phyloP scores from a whole-genome alignment of 2,888 invertebrate genomes.

The Zaprionus bogoriensis region DNA sequence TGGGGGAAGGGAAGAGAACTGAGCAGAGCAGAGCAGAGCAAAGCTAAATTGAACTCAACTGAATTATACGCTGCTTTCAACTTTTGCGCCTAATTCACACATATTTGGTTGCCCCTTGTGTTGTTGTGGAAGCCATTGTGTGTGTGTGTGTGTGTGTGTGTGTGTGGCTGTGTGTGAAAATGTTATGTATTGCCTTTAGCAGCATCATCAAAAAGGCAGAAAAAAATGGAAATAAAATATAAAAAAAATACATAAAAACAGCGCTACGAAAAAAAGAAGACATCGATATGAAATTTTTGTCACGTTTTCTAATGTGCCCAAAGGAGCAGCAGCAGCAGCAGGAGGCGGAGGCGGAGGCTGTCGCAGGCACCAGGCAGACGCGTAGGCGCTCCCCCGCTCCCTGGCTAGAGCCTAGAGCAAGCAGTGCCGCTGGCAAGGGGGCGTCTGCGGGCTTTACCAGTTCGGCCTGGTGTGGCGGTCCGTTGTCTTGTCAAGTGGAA shows the following conservation, averaged over 20 bases:
- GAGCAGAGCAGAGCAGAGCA: too few relatives aligned
- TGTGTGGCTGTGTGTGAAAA: constrained; percentile 59
- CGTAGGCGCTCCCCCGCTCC: constrained; percentile 24
- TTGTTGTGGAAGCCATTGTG: constrained; percentile 20
- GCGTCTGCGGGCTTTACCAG: constrained; percentile 1
- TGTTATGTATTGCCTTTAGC: constrained; percentile 72
- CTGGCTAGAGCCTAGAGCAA: constrained; percentile 11
- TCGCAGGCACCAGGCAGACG: constrained; percentile 8
- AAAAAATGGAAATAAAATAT: constrained; percentile 7
- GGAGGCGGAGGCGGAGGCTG: background rate
- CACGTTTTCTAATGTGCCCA: constrained; percentile 73
- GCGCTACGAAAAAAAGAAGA: constrained; percentile 50
- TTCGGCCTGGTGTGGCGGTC: background rate
- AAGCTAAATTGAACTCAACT: constrained; percentile 32
- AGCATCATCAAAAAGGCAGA: constrained; percentile 66
- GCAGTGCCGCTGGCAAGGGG: constrained; percentile 22
- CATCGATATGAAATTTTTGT: constrained; percentile 76
- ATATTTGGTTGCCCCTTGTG: constrained; percentile 31
- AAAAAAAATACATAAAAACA: constrained; percentile 11
- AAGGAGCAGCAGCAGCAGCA: constrained; percentile 22
- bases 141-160: constrained; percentile 53
- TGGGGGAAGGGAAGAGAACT: too few relatives aligned
- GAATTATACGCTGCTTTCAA: constrained; percentile 68
- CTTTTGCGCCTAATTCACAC: constrained; percentile 77
- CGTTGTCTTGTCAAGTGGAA: constrained; percentile 41